Percentiles rank a stretch among this genome's conserved stretches.
These are phyloP conservation scores for Rotaria macrura DNA, from an alignment of 2,888 invertebrate genomes.

Conservation along the genomic window DNA sequence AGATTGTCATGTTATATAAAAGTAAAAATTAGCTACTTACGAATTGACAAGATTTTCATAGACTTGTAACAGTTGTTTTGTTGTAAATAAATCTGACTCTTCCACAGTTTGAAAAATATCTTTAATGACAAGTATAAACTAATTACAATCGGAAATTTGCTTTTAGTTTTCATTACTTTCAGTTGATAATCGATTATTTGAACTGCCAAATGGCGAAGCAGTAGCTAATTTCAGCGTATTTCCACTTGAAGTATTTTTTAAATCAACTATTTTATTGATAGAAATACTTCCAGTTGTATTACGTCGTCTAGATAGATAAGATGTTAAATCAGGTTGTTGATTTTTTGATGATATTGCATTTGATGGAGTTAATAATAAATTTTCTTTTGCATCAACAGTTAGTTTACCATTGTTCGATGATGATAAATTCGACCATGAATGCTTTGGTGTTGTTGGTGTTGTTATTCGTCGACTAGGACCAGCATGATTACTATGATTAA, in stretches of 20 bases:
- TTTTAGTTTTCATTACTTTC: background rate
- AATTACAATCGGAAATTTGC: background rate
- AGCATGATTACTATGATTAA: background rate
- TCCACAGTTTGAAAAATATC: conserved; percentile 11
- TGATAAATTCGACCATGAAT: background rate
- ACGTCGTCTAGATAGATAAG: background rate
- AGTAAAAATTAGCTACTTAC: background rate
- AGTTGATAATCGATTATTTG: background rate
- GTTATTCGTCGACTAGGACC: background rate
- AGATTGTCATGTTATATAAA: background rate
- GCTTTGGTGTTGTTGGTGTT: background rate
- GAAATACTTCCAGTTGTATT: conserved; percentile 18
- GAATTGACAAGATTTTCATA: background rate
- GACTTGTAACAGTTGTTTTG: background rate
- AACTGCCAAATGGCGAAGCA: background rate
- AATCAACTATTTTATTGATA: background rate
- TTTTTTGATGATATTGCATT: background rate
- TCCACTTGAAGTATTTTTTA: background rate
- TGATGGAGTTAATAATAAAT: background rate
- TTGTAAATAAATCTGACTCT: background rate
- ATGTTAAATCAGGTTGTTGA: background rate
- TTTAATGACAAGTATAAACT: background rate
- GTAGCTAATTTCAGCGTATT: background rate
- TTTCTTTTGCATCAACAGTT: background rate
- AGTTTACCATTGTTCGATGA: background rate